A percentile compares a stretch with the other conserved stretches of the same genome.
phyloP scores from a whole-genome alignment of 2,113 vertebrate species.

The Nycticryphes semicollaris region DNA sequence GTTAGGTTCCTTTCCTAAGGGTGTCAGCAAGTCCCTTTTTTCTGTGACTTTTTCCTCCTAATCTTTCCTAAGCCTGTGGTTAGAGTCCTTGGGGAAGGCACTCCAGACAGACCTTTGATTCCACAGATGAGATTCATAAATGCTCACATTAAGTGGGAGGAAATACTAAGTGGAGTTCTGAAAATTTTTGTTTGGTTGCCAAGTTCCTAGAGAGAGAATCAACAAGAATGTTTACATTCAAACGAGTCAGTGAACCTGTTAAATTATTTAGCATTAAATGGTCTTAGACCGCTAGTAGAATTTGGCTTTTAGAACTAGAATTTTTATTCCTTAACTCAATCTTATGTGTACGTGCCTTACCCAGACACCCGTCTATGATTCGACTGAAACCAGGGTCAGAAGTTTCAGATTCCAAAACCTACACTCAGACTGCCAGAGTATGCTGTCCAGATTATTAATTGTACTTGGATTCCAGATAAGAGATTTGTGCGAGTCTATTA shows the following conservation, averaged over 20 bases:
- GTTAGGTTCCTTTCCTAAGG: background rate
- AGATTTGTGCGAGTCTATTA: background rate
- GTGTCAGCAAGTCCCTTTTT: background rate
- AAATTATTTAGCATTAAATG: background rate
- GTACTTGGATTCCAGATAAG: background rate
- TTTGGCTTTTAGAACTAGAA: background rate
- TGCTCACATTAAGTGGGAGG: background rate
- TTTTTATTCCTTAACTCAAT: background rate
- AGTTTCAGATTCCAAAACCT: background rate
- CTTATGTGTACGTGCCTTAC: background rate
- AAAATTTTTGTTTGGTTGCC: constrained; percentile 28
- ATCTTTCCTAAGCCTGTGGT: background rate
- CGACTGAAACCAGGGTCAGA: background rate
- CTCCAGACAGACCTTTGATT: background rate
- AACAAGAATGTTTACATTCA: background rate
- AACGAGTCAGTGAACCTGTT: background rate
- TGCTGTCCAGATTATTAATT: background rate
- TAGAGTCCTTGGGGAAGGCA: background rate
- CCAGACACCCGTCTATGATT: background rate
- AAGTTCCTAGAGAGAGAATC: constrained; percentile 27
- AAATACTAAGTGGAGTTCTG: constrained; percentile 8
- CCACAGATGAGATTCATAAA: background rate
- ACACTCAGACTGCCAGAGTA: background rate
- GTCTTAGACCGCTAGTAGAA: background rate
- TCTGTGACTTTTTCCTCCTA: background rate